phyloP scores from a whole-genome alignment of 2,113 vertebrate species.

The Sporophila hypoxantha region DNA sequence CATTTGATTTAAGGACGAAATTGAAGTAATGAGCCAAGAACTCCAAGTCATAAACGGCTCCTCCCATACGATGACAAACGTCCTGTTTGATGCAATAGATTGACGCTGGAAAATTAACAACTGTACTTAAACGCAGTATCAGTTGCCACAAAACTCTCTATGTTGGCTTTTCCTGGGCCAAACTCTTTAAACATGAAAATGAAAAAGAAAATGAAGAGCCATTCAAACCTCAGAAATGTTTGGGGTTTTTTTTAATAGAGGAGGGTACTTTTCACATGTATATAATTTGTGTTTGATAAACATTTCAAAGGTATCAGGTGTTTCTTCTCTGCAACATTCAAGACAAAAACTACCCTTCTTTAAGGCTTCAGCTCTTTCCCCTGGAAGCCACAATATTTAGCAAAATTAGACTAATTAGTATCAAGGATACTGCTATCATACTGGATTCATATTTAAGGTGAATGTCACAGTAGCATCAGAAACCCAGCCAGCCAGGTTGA shows the following conservation, averaged over 20 bases:
- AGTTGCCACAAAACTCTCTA: background rate
- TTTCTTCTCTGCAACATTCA: background rate
- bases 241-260: background rate
- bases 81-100: background rate
- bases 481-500: background rate
- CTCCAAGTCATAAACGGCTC: background rate
- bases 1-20: background rate
- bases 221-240: background rate
- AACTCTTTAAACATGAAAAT: background rate
- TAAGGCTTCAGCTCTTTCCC: background rate
- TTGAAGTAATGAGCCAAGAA: background rate
- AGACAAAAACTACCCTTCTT: background rate
- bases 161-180: background rate
- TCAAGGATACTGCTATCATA: background rate
- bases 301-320: background rate
- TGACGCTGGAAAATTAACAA: background rate
- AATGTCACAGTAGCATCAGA: background rate
- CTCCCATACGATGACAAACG: background rate
- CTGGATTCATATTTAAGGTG: fast-evolving
- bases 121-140: background rate
- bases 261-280: background rate
- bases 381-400: background rate
- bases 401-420: background rate
- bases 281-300: background rate
- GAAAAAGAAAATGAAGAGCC: background rate